Evolutionary conservation across 2,797 vertebrate genomes (phyloP), one percentile per base, ranked within the genome.

Genomic region (Smutsia gigantea): DNA sequence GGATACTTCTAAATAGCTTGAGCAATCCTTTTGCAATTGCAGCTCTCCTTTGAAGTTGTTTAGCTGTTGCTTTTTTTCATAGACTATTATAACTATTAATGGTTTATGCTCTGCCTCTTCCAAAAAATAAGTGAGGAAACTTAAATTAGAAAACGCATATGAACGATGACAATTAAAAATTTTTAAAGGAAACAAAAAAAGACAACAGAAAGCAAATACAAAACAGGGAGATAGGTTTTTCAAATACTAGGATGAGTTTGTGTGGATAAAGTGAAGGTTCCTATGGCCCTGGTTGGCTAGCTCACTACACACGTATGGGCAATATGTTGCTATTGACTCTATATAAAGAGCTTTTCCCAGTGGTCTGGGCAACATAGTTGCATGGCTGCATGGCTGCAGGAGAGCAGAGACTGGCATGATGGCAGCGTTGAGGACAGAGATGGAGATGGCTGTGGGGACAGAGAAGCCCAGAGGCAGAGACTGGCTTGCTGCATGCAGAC

Each of bases 21-120:
- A 94, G 93, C 64, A 94, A 95, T 81, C 71, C 59, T 92, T 46
- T 83, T 82, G 75, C 71, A 93, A 92, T 87, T 93, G 59, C 90
- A 82, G 77, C 95, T 90, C 71, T 93, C 74, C 89, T 97, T 97
- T 96, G 63, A 84, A 71, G 89, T 89, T 93, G 31, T 94, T 96
- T 74, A 90, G 53, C 34, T 81, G 5, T 10, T 64, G 37, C 61
- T 81, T 88, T 93, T 93, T 91, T 55, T 57, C 77, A 72, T 61
- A 87, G 39, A 77, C 75, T 25, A n/a, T 86, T 72, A 61, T 71
- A 93, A 96, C 82, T 95, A 86, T 93, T 96, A 82, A 81, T 93
- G 96, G 95, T 97, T 97, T 97, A 96, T 97, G 85, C 82, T 96
- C 75, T 96, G 92, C 82, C 64, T 95, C 87, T 61, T 95, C 79